Evolutionary conservation across 2,797 vertebrate genomes (phyloP).

Genomic region (Pseudochirops corinnae): DNA sequence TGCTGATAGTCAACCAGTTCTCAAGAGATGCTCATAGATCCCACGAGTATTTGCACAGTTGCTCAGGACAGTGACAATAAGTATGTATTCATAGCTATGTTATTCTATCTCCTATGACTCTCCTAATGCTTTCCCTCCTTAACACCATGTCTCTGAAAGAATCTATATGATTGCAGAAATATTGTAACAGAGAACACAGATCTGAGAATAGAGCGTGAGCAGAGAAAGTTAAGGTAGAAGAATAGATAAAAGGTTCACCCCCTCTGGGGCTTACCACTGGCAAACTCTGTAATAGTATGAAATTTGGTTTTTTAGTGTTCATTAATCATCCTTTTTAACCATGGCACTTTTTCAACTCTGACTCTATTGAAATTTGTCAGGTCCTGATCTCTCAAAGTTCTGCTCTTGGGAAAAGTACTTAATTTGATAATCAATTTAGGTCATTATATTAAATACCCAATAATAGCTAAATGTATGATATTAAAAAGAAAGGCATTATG

Average conservation of each 20-base stretch:
- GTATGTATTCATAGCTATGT: background rate
- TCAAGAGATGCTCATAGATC: background rate
- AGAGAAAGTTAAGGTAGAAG: background rate
- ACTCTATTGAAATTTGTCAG: too few species aligned
- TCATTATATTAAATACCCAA: background rate
- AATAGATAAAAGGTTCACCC: background rate
- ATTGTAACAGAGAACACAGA: too few species aligned
- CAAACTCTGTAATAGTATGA: background rate
- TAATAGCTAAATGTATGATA: background rate
- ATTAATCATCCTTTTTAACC: background rate
- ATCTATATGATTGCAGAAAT: too few species aligned
- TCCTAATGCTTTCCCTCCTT: background rate
- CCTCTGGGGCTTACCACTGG: background rate
- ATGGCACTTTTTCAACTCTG: too few species aligned
- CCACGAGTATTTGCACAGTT: background rate
- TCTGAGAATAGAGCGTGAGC: background rate
- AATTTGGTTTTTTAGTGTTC: background rate
- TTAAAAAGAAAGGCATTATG: background rate
- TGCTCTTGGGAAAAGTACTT: background rate
- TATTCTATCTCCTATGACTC: background rate
- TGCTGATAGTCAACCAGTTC: background rate
- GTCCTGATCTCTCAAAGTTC: background rate
- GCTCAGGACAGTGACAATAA: background rate
- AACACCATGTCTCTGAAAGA: too few species aligned
- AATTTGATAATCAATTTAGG: background rate